phyloP scores from a whole-genome alignment of 2,888 invertebrate genomes.

The Colostygia pectinataria region DNA sequence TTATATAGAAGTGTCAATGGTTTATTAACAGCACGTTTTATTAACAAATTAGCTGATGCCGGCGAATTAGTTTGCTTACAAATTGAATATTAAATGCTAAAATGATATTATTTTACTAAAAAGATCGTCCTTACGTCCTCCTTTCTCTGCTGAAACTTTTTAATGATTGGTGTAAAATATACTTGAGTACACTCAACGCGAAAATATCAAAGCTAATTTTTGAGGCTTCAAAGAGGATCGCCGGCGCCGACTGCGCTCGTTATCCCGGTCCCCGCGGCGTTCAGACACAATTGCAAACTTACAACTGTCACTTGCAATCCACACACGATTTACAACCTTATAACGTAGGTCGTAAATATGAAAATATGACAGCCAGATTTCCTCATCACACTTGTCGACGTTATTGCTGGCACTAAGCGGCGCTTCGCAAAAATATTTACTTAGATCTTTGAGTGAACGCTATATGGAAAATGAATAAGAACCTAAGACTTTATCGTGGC shows the following conservation, averaged over 20 bases:
- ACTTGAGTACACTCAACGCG: not conserved
- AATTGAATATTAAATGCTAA: too few relatives aligned
- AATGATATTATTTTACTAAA: too few relatives aligned
- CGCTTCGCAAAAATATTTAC: constrained; percentile 72
- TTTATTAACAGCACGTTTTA: too few relatives aligned
- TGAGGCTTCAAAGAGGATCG: constrained; percentile 44
- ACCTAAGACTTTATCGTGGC: too few relatives aligned
- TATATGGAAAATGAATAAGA: constrained; percentile 25
- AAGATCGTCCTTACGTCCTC: too few relatives aligned
- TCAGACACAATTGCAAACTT: constrained; percentile 53
- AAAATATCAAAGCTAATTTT: constrained; percentile 25
- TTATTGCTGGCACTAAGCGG: constrained; percentile 70
- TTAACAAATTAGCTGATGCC: too few relatives aligned
- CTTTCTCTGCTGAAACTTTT: not conserved
- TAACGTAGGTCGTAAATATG: constrained; percentile 38
- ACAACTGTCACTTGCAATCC: constrained; percentile 43
- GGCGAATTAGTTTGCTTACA: too few relatives aligned
- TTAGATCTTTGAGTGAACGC: constrained; percentile 49
- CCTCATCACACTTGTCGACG: constrained; percentile 68
- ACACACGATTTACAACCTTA: constrained; percentile 58
- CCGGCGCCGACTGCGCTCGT: constrained; percentile 64
- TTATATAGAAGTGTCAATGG: too few relatives aligned
- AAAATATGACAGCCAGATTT: constrained; percentile 55
- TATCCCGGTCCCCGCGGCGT: constrained; percentile 70
- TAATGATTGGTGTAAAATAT: not conserved